A percentile compares a stretch with the other conserved stretches of the same genome.
Evolutionary conservation across 2,113 vertebrate species (phyloP).

Genomic region (Athene noctua): DNA sequence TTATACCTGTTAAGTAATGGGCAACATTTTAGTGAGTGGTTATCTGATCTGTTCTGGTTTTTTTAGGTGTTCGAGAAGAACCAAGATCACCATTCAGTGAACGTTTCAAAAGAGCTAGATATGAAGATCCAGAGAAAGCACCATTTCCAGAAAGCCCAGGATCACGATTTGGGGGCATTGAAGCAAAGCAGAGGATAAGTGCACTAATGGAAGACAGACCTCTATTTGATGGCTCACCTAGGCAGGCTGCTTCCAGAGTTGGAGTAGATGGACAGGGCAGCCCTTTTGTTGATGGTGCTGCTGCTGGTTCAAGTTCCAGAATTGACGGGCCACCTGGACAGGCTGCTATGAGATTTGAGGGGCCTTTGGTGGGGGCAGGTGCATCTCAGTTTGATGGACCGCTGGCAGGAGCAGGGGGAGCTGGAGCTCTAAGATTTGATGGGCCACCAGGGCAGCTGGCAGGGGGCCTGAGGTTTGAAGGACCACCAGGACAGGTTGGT

Average conservation of each 20-base stretch:
- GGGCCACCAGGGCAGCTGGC: conserved; percentile 75
- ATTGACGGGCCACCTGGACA: conserved; percentile 78
- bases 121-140: conserved; percentile 80
- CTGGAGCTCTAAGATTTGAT: conserved; percentile 81
- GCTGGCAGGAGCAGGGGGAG: conserved; percentile 73
- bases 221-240: conserved; percentile 74
- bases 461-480: conserved; percentile 76
- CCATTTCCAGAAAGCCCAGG: conserved; percentile 73
- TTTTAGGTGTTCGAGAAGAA: conserved; percentile 79
- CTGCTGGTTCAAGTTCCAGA: conserved; percentile 73
- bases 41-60: background rate
- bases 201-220: conserved; percentile 79
- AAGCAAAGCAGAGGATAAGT: conserved; percentile 80
- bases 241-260: conserved; percentile 71
- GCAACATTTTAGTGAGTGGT: background rate
- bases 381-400: conserved; percentile 79
- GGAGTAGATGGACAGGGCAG: conserved; percentile 74
- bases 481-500: conserved; percentile 69
- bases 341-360: conserved; percentile 81
- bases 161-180: conserved; percentile 78
- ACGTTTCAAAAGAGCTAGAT: conserved; percentile 75
- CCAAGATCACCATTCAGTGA: conserved; percentile 78
- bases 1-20: background rate
- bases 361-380: conserved; percentile 71
- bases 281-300: conserved; percentile 77